A percentile compares a stretch with the other conserved stretches of the same genome.
phyloP scores from a whole-genome alignment of 2,113 vertebrate genomes.

The Hippocampus abdominalis region DNA sequence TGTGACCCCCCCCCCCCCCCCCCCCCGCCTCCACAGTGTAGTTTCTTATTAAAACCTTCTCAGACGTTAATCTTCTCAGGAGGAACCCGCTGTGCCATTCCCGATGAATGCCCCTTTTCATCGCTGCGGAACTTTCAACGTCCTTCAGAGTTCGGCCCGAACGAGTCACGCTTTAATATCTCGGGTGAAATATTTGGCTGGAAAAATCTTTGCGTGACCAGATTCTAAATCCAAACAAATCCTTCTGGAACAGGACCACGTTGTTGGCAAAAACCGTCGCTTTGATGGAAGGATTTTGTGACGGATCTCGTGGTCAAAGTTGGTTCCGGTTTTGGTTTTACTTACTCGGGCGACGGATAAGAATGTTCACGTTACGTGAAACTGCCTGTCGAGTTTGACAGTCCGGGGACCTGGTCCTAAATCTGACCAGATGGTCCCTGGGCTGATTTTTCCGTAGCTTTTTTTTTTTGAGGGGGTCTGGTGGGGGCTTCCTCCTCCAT shows the following conservation, averaged over 20 bases:
- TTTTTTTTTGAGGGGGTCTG: too few species aligned
- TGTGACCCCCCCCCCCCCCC: neutral
- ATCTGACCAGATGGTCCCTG: neutral
- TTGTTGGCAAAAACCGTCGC: too few species aligned
- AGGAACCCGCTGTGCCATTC: slow-evolving; percentile 47
- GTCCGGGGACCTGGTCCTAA: neutral
- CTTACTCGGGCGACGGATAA: neutral
- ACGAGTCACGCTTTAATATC: too few species aligned
- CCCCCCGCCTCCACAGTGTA: neutral
- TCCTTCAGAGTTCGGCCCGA: slow-evolving; percentile 1
- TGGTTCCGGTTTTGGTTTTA: neutral
- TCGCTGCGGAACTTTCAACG: slow-evolving; percentile 11
- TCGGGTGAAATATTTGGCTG: too few species aligned
- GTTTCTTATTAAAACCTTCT: slow-evolving; percentile 55
- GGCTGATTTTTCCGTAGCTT: neutral
- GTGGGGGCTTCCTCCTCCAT: neutral
- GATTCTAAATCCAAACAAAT: too few species aligned
- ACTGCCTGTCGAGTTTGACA: neutral
- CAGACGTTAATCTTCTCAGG: slow-evolving; percentile 49
- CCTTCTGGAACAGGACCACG: too few species aligned
- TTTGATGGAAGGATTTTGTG: neutral
- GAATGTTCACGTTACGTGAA: neutral
- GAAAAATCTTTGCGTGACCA: too few species aligned
- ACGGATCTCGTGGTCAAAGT: neutral
- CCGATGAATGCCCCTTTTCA: slow-evolving; percentile 39